Conservation (phyloP, 2,888 invertebrate species). For the Drosophila longiperda region DNA sequence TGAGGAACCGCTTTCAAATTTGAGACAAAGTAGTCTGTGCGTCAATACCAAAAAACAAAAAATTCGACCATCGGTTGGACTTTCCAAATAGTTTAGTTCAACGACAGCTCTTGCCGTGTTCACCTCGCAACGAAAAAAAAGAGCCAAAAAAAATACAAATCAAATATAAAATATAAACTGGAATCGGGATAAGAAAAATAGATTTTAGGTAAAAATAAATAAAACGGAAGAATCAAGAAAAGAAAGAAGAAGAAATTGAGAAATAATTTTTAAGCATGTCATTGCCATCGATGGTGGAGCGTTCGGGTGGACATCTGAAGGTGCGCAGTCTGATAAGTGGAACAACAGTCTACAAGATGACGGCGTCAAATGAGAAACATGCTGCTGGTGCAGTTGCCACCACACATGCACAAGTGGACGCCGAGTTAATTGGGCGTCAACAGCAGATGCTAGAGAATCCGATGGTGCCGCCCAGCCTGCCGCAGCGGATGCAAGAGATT, state of each 20-base stretch:
- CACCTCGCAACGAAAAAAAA: conserved; percentile 31
- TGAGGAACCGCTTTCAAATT: conserved; percentile 36
- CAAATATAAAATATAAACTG: neutral
- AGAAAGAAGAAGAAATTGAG: neutral
- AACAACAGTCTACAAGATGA: conserved; percentile 85
- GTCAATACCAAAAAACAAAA: conserved; percentile 13
- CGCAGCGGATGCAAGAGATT: conserved; percentile 4
- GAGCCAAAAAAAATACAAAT: conserved; percentile 1
- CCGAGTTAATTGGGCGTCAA: conserved; percentile 38
- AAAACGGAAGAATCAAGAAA: neutral
- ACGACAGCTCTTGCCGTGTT: conserved; percentile 25
- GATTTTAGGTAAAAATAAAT: neutral
- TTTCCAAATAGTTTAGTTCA: conserved; percentile 34
- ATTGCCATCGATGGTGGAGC: conserved; percentile 88
- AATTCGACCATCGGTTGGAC: conserved; percentile 41
- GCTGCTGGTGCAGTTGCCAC: neutral
- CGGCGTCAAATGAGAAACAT: conserved; percentile 20
- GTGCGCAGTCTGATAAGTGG: conserved; percentile 87
- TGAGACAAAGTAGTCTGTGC: conserved; percentile 57
- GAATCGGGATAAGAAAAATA: neutral
- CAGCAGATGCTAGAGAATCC: conserved; percentile 24
- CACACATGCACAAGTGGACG: conserved; percentile 13
- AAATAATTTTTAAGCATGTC: conserved; percentile 74
- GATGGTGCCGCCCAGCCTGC: neutral
- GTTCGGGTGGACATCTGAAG: conserved; percentile 87